These are phyloP conservation scores for Rhinolophus sinicus DNA, from an alignment of 2,113 vertebrate species.

Conservation along the genomic window DNA sequence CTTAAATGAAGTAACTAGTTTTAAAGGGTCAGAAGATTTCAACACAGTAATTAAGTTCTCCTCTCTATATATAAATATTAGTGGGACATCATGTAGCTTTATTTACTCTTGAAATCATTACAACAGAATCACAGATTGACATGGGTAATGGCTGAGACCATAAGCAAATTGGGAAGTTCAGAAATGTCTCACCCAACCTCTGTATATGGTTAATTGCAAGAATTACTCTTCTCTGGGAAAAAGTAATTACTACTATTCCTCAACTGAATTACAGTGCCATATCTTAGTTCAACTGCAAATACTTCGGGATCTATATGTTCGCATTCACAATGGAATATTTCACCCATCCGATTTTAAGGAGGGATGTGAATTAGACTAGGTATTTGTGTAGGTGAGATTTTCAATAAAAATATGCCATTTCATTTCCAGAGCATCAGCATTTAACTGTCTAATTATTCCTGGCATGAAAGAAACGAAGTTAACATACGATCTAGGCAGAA, in stretches of 20 bases:
- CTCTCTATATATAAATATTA: not conserved
- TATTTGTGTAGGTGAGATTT: slow-evolving; percentile 50
- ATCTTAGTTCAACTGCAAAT: slow-evolving; percentile 33
- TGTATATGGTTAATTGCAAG: slow-evolving; percentile 62
- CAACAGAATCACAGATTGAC: slow-evolving; percentile 71
- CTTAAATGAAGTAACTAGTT: slow-evolving; percentile 13
- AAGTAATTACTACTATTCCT: slow-evolving; percentile 62
- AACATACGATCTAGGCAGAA: slow-evolving; percentile 49
- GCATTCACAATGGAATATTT: slow-evolving; percentile 10
- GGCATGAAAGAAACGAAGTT: slow-evolving; percentile 69
- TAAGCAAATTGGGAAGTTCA: slow-evolving; percentile 47
- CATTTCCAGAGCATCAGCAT: slow-evolving; percentile 55
- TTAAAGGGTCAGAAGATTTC: slow-evolving; percentile 56
- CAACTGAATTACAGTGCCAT: slow-evolving; percentile 46
- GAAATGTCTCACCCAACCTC: not conserved
- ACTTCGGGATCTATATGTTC: not conserved
- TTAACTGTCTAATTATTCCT: slow-evolving; percentile 77
- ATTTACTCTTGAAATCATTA: slow-evolving; percentile 85
- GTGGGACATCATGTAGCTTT: slow-evolving; percentile 84
- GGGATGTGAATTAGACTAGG: not conserved
- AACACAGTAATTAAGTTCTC: slow-evolving; percentile 30
- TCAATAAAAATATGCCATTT: slow-evolving; percentile 68
- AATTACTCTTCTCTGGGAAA: slow-evolving; percentile 49
- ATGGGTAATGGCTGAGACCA: not conserved
- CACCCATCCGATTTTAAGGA: not conserved